phyloP scores from a whole-genome alignment of 2,888 invertebrate species.

The Drosophila nr. perissopoda region DNA sequence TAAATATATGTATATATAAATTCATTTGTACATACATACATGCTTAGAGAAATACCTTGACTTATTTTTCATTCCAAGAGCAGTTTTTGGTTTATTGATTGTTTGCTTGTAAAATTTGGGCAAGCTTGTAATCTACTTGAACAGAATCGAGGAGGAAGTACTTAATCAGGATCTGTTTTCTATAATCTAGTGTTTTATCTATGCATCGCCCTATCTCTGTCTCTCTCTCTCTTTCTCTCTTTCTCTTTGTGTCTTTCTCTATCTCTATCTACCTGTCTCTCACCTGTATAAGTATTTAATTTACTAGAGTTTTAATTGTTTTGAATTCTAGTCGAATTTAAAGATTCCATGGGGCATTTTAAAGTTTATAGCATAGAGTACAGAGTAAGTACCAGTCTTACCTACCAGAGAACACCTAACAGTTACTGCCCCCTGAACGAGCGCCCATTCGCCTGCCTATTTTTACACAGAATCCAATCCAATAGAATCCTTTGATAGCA shows the following conservation, averaged over 20 bases:
- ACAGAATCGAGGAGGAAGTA: background rate
- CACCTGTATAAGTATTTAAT: background rate
- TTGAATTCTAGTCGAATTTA: background rate
- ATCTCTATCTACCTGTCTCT: background rate
- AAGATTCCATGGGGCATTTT: background rate
- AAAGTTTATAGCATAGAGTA: background rate
- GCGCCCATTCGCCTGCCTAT: background rate
- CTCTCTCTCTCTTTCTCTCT: too few relatives aligned
- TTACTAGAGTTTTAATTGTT: background rate
- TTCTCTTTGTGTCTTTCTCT: background rate
- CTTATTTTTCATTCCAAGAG: background rate
- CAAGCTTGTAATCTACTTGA: background rate
- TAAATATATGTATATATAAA: background rate
- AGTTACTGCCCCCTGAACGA: background rate
- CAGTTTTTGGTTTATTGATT: background rate
- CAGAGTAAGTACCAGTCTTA: background rate
- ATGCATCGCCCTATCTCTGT: too few relatives aligned
- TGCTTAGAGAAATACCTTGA: background rate
- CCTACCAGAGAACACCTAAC: slow-evolving; percentile 2
- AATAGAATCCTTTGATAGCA: slow-evolving; percentile 7
- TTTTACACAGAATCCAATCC: slow-evolving; percentile 9
- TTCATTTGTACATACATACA: background rate
- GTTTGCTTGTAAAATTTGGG: background rate
- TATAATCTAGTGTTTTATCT: background rate
- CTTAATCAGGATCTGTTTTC: background rate